phyloP scores from a whole-genome alignment of 1,140 invertebrate genomes.

The Scaptomyza montana region DNA sequence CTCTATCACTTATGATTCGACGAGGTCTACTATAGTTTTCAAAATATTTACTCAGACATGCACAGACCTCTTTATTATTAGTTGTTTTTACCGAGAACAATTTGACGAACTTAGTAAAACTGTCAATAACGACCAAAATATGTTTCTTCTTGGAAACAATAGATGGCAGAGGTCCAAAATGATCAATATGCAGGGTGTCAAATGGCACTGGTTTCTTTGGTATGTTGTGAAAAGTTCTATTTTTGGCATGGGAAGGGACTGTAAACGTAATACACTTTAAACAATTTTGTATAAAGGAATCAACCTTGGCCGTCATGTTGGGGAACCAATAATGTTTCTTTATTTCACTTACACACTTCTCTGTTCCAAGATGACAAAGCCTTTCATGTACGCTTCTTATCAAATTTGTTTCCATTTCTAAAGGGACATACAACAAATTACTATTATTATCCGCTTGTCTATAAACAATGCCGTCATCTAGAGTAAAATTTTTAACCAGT shows the following conservation, averaged over 20 bases:
- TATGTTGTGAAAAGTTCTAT: slow-evolving; percentile 2
- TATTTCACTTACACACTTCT: no score
- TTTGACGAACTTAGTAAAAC: slow-evolving; percentile 5
- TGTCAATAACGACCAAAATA: neutral
- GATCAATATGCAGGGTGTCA: slow-evolving; percentile 6
- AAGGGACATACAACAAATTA: neutral
- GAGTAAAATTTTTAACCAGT: neutral
- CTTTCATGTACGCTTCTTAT: neutral
- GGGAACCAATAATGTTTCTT: slow-evolving; percentile 10
- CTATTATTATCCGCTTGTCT: neutral
- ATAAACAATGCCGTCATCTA: neutral
- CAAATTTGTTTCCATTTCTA: neutral
- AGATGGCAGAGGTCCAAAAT: no score
- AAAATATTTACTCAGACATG: no score
- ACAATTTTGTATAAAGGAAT: slow-evolving; percentile 7
- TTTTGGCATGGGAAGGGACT: neutral
- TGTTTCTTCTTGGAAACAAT: slow-evolving; percentile 7
- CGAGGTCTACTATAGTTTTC: no score
- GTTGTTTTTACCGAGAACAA: no score
- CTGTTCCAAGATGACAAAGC: neutral
- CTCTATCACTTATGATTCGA: no score
- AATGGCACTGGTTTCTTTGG: neutral
- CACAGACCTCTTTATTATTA: no score
- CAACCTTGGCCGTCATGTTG: neutral
- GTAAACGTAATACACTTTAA: slow-evolving; percentile 10